Base-by-base conservation (phyloP, 37 sponge, comb jelly and placozoan species). In the Trichoplax adhaerens region DNA sequence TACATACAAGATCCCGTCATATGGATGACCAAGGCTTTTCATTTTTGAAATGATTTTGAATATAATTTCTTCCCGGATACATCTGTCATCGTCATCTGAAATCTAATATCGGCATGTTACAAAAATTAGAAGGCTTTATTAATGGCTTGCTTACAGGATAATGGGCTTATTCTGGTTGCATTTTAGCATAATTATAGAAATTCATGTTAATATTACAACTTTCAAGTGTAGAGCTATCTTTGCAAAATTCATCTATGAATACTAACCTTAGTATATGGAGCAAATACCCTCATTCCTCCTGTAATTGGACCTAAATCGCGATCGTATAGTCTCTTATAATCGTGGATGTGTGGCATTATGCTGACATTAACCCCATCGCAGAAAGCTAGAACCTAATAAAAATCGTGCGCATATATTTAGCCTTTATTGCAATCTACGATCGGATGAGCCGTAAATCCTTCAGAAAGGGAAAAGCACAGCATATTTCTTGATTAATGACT, bases 271-370 rank as follows among this genome's bases (percentile, higher is more conserved):
- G 72, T 58, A 50, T 63, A 71, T 7, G 72, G 72, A 51, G 46
- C 29, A 63, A 64, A 71, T 7, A 63, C 72, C 10, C 72, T 63
- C 72, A 71, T 71, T 5, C 72, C 72, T 5, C 72, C 72, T 7
- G 72, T 71, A 5, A n/a, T 71, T 5, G 64, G 64, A 5, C 72
- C 72, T 60, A 29, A 29, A 63, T 71, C 46, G 64, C 64, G 0
- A 5, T 71, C 72, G 5, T 5, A 63, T 5, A 71, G 64, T 6
- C 60, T 10, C 64, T 71, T 71, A 63, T 71, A 63, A 60, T 71
- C 72, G 56, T 71, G 72, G 56, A 63, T 5, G 5, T 58, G 72
- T 62, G 72, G 72, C 72, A 71, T 71, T 46, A 5, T 6, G 5
- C 10, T 63, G 29, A 50, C 29, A 60, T 5, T 5, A 5, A 8